phyloP scores from a whole-genome alignment of 2,797 vertebrate genomes.

The Alectoris magna region DNA sequence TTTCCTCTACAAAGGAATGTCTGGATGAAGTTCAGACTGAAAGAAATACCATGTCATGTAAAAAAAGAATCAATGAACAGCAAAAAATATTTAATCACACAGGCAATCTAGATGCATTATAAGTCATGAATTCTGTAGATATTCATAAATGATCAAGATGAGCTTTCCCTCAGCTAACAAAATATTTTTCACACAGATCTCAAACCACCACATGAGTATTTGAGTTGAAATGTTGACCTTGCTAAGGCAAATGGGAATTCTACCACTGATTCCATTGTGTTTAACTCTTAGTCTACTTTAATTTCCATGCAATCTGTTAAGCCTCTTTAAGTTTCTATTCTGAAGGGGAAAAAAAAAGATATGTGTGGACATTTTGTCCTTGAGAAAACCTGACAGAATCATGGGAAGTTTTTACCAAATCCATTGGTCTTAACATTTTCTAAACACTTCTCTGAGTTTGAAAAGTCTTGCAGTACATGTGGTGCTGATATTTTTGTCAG shows the following conservation, averaged over 20 bases:
- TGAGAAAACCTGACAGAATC: background rate
- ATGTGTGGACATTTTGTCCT: background rate
- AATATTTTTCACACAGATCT: background rate
- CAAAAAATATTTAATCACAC: background rate
- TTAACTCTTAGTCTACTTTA: background rate
- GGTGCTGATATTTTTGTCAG: background rate
- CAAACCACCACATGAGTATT: background rate
- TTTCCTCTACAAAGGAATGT: background rate
- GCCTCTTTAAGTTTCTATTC: background rate
- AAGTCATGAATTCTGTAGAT: slow-evolving; percentile 6
- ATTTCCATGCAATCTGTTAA: slow-evolving; percentile 14
- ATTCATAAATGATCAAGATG: background rate
- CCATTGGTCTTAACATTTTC: background rate
- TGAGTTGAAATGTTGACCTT: background rate
- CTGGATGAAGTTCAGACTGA: slow-evolving; percentile 5
- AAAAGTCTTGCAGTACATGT: background rate
- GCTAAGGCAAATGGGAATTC: background rate
- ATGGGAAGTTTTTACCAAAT: background rate
- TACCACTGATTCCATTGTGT: background rate
- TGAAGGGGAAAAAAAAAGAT: background rate
- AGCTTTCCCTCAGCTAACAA: background rate
- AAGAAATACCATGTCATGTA: background rate
- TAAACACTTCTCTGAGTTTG: background rate
- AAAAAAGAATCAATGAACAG: background rate
- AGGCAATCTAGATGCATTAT: background rate